phyloP scores from a whole-genome alignment of 1,140 invertebrate species.

The Cydia amplana region DNA sequence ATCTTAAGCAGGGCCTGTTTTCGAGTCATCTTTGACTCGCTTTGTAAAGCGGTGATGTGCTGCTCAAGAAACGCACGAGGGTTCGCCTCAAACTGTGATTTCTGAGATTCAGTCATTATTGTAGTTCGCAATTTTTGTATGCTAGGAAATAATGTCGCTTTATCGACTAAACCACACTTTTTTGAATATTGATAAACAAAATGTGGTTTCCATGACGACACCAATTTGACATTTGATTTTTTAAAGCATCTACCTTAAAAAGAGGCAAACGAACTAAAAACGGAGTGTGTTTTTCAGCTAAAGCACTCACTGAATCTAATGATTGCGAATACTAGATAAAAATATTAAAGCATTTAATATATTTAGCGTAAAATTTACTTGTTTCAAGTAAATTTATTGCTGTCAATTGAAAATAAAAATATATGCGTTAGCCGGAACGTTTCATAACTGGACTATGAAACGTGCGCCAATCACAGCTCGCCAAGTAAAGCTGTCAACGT shows the following conservation, averaged over 20 bases:
- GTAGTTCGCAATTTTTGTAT: neutral
- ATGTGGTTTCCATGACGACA: conserved; percentile 52
- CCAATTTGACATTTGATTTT: conserved; percentile 13
- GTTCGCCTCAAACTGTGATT: conserved; percentile 53
- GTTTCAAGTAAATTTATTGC: no score
- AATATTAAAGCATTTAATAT: neutral
- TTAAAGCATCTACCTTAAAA: neutral
- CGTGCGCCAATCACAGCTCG: conserved; percentile 75
- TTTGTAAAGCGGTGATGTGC: conserved; percentile 63
- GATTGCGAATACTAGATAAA: neutral
- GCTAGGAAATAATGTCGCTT: neutral
- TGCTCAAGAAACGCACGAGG: conserved; percentile 57
- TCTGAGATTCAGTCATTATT: conserved; percentile 49
- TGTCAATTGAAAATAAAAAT: neutral
- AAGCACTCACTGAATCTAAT: no score
- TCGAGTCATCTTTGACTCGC: conserved; percentile 66
- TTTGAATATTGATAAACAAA: conserved; percentile 42
- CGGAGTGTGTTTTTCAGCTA: no score
- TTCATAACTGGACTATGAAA: conserved; percentile 37
- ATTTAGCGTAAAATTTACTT: no score
- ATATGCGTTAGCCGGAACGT: neutral
- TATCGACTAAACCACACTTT: conserved; percentile 43
- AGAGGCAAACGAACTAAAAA: neutral
- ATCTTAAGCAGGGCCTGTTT: conserved; percentile 63
- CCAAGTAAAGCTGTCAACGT: conserved; percentile 78